Percentiles rank a stretch among this genome's conserved stretches.
Conservation (phyloP, 1,140 invertebrate species). For the Psix sp. region DNA sequence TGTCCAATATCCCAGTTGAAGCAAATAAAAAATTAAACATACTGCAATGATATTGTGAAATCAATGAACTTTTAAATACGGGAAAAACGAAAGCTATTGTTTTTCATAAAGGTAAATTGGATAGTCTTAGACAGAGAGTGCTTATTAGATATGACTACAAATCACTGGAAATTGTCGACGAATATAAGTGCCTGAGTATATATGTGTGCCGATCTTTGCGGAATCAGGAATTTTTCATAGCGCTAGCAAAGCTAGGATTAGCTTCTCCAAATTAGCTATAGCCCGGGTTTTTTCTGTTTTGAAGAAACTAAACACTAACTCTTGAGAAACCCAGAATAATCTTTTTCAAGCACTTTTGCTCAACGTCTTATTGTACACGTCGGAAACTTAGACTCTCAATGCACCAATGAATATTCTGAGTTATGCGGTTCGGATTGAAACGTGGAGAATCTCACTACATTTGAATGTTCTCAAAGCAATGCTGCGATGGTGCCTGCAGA, state of each 20-base stretch:
- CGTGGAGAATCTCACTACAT: background rate
- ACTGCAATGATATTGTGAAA: constrained; percentile 2
- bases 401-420: background rate
- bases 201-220: too few relatives aligned
- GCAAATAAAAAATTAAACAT: constrained; percentile 4
- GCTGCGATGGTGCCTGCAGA: background rate
- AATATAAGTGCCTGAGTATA: constrained; percentile 3
- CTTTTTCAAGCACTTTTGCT: constrained; percentile 8
- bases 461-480: constrained; percentile 2
- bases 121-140: background rate
- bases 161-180: constrained; percentile 3
- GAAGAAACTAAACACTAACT: background rate
- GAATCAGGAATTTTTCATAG: constrained; percentile 1
- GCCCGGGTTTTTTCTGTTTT: constrained; percentile 2
- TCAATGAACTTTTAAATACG: constrained; percentile 4
- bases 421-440: constrained; percentile 1
- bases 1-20: background rate
- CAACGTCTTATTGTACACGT: constrained; percentile 1
- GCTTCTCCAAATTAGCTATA: constrained; percentile 2
- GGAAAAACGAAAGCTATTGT: constrained; percentile 6
- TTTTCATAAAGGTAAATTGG: constrained; percentile 4
- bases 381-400: background rate
- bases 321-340: constrained; percentile 3
- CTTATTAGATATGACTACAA: background rate
- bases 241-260: background rate